Evolutionary conservation across 2,888 invertebrate genomes (phyloP), one percentile per base, ranked within the genome.

Genomic region (Drosophila lacicola): DNA sequence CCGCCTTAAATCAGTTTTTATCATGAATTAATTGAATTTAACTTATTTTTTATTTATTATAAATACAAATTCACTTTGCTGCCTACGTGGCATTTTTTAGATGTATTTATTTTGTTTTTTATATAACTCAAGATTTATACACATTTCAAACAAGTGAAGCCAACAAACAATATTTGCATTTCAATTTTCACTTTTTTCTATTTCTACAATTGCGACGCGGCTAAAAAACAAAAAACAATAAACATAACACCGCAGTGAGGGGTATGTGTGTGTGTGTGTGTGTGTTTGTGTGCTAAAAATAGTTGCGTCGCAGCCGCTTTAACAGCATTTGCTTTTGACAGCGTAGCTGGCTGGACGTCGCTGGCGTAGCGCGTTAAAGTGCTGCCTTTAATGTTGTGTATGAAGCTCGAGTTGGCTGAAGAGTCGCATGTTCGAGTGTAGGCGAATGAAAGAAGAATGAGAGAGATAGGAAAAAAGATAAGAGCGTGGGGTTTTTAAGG

Each of bases 351-450:
- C 25, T 25, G 56, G 25, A 17, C 39, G 61, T 50, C 68, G 60
- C 9, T 82, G 85, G 82, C 21, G 72, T 44, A 65, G 70, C 41
- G 49, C 66, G 70, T 39, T 84, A 47, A 71, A 68, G 21, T n/a
- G 63, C 68, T 65, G 67, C 47, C 55, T 11, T 25, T 46, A 11
- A 6, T 10, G 29, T 29, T 50, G 14, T 50, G 14, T 53, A 34
- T 17, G n/a, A 49, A 42, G 39, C 50, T 46, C 9, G n/a, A 9
- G 47, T 55, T 36, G 37, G 17, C 50, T 33, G 13, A n/a, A 37
- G 11, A 42, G 25, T 39, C 44, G 21, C 10, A 50, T 37, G 82
- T 82, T 80, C 85, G 37, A 69, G 42, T 61, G 4, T 3, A 2
- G 21, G 29, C 29, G 8, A 29, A 29, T 29, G 29, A 29, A 29